phyloP scores from a whole-genome alignment of 2,888 invertebrate genomes.

The Cerastoderma edule region DNA sequence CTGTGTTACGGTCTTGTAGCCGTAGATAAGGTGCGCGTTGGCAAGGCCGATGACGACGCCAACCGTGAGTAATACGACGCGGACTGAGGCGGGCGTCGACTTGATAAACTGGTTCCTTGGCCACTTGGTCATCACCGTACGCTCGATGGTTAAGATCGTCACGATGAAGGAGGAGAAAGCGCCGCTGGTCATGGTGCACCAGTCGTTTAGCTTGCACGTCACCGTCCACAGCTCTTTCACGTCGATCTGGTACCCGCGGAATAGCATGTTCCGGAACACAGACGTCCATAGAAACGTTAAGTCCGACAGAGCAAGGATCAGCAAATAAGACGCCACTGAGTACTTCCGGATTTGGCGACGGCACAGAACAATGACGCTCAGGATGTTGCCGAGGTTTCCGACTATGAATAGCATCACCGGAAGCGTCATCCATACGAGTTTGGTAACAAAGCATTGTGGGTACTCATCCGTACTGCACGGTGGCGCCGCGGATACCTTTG shows the following conservation, averaged over 20 bases:
- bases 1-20: not conserved
- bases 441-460: constrained; percentile 5
- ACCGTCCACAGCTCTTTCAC: constrained; percentile 1
- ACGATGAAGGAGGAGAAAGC: constrained; percentile 6
- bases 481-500: not conserved
- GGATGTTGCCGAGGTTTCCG: constrained; percentile 6
- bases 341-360: constrained; percentile 10
- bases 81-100: not conserved
- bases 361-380: not conserved
- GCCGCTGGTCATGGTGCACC: constrained; percentile 8
- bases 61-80: not conserved
- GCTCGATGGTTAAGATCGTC: constrained; percentile 12
- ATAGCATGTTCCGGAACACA: constrained; percentile 8
- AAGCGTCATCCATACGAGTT: not conserved
- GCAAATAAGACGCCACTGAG: not conserved
- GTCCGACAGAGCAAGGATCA: constrained; percentile 5
- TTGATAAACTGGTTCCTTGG: not conserved
- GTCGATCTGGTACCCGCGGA: constrained; percentile 10
- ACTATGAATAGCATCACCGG: not conserved
- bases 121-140: not conserved
- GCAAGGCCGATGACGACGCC: not conserved
- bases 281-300: constrained; percentile 14
- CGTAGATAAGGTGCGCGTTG: constrained; percentile 9
- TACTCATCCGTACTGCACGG: not conserved
- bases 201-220: constrained; percentile 13